Evolutionary conservation across 2,888 invertebrate species (phyloP).

Genomic region (Tuberolachnus salignus): DNA sequence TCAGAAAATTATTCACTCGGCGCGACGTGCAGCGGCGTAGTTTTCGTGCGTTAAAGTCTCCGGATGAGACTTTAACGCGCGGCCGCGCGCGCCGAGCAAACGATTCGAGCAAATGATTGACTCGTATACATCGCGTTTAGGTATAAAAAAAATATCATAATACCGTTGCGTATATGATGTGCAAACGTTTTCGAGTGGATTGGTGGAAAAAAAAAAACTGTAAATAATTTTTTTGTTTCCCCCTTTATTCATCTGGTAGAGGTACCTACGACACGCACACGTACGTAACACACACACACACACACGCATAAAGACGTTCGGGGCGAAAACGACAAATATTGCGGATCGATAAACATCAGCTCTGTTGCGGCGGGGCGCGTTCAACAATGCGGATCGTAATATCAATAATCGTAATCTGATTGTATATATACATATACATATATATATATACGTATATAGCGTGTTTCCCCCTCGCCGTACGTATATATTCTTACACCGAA

Average conservation of each 20-base stretch:
- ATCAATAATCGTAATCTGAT: slow-evolving; percentile 54
- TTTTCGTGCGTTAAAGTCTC: no score
- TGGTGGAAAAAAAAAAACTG: neutral
- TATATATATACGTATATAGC: no score
- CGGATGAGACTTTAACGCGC: slow-evolving; percentile 41
- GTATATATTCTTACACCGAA: slow-evolving; percentile 36
- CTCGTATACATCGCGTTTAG: neutral
- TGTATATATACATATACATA: no score
- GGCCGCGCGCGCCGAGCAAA: neutral
- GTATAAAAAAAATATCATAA: no score
- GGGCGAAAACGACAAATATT: slow-evolving; percentile 52
- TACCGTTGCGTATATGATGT: neutral
- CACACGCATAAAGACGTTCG: slow-evolving; percentile 50
- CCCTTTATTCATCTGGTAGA: neutral
- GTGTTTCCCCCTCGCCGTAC: slow-evolving; percentile 24
- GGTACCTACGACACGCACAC: no score
- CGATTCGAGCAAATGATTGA: slow-evolving; percentile 34
- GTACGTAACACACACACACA: neutral
- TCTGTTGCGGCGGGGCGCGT: neutral
- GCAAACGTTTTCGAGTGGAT: slow-evolving; percentile 20
- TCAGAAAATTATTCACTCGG: slow-evolving; percentile 8
- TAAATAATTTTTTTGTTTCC: no score
- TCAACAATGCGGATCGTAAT: slow-evolving; percentile 34
- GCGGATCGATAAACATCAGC: slow-evolving; percentile 54
- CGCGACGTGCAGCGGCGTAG: no score